phyloP scores from a whole-genome alignment of 2,888 invertebrate species.

The Heliconius ismenius region DNA sequence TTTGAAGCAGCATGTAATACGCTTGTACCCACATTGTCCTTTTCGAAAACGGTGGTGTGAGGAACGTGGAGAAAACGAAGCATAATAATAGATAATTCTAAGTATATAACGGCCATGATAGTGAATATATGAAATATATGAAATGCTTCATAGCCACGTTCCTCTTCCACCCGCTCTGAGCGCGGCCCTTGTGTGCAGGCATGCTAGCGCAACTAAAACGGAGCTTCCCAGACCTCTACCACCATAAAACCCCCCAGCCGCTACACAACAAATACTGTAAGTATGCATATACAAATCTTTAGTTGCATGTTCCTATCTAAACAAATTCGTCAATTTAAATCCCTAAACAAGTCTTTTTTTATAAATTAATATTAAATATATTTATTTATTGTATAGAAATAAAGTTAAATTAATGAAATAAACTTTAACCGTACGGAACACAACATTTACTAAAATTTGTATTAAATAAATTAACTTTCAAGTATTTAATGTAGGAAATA shows the following conservation, averaged over 20 bases:
- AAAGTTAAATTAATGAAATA: neutral
- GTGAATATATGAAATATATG: neutral
- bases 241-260: conserved; percentile 89
- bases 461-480: neutral
- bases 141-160: conserved; percentile 35
- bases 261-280: conserved; percentile 87
- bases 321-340: conserved; percentile 28
- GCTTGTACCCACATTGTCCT: conserved; percentile 70
- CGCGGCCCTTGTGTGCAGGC: conserved; percentile 87
- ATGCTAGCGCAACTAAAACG: conserved; percentile 94
- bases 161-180: conserved; percentile 68
- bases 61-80: conserved; percentile 51
- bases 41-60: conserved; percentile 58
- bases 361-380: conserved; percentile 17
- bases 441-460: neutral
- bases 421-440: neutral
- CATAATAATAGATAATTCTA: conserved; percentile 7
- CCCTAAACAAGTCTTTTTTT: conserved; percentile 14
- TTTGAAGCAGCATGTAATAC: conserved; percentile 71
- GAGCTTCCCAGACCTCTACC: conserved; percentile 93
- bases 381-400: conserved; percentile 21
- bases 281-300: conserved; percentile 67
- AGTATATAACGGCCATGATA: neutral
- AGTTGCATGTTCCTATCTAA: conserved; percentile 50
- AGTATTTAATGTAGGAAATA: neutral